Conservation (phyloP, 1,140 invertebrate species). For the fruit fly (Drosophila melanogaster) region DNA sequence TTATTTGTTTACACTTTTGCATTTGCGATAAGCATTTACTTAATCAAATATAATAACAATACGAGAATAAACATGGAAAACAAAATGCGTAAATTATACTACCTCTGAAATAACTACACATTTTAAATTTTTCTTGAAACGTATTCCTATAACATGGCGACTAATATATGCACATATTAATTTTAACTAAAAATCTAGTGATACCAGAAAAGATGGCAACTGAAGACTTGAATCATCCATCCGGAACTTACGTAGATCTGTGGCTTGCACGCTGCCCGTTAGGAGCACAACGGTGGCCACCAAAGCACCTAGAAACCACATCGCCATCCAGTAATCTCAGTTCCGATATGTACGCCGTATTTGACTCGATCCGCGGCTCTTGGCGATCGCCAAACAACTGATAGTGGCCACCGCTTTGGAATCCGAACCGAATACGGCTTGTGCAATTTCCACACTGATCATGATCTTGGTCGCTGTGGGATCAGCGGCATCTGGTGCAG, state of each 20-base stretch:
- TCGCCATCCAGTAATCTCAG: conserved; percentile 14
- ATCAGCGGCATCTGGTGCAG: conserved; percentile 36
- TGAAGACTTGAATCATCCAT: too few species aligned
- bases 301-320: conserved; percentile 34
- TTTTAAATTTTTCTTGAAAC: too few species aligned
- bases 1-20: neutral
- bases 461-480: conserved; percentile 54
- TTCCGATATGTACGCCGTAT: conserved; percentile 31
- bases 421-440: conserved; percentile 41
- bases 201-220: too few species aligned
- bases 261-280: conserved; percentile 20
- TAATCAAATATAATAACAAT: too few species aligned
- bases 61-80: too few species aligned
- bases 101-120: too few species aligned
- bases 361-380: conserved; percentile 33
- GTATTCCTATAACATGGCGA: too few species aligned
- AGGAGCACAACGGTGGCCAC: conserved; percentile 3
- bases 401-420: conserved; percentile 45
- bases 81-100: too few species aligned
- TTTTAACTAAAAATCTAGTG: neutral
- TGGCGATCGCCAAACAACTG: conserved; percentile 52
- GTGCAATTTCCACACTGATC: conserved; percentile 48
- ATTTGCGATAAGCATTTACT: neutral
- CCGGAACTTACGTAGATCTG: conserved; percentile 57
- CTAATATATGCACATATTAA: too few species aligned